A percentile compares a stretch with the other conserved stretches of the same genome.
Evolutionary conservation across 2,888 invertebrate species (phyloP).

Genomic region (Philonicus albiceps): DNA sequence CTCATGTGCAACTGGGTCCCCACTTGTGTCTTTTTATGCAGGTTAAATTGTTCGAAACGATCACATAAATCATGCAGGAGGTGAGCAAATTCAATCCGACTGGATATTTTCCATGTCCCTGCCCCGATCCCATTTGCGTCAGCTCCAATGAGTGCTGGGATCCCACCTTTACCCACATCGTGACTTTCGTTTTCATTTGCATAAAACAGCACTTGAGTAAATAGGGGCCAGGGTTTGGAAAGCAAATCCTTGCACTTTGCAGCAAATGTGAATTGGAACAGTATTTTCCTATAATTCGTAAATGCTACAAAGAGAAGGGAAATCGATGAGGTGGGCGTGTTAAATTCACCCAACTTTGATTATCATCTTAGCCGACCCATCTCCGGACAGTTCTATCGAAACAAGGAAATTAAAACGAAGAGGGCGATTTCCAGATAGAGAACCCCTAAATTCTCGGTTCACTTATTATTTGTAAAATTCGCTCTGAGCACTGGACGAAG

Average conservation of each 20-base stretch:
- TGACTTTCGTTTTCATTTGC: constrained; percentile 20
- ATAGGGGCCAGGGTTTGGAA: not conserved
- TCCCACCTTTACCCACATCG: not conserved
- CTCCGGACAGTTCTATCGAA: not conserved
- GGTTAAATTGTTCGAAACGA: constrained; percentile 13
- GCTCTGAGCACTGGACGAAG: not conserved
- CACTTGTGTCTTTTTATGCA: not conserved
- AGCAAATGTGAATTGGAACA: not conserved
- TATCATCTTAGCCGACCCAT: not conserved
- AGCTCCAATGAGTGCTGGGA: not conserved
- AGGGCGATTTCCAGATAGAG: not conserved
- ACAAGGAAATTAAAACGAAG: not conserved
- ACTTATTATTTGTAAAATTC: not conserved
- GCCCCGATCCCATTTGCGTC: not conserved
- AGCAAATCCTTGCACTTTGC: not conserved
- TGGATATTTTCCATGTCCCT: not conserved
- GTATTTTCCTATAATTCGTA: not conserved
- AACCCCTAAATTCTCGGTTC: not conserved
- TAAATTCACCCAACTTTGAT: not conserved
- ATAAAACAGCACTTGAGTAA: constrained; percentile 10
- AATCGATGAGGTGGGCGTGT: not conserved
- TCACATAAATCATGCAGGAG: not conserved
- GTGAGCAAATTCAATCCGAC: constrained; percentile 3
- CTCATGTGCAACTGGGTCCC: not conserved
- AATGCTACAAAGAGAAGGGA: not conserved